phyloP scores from a whole-genome alignment of 2,888 invertebrate genomes.

The Nephrocerus scutellatus region DNA sequence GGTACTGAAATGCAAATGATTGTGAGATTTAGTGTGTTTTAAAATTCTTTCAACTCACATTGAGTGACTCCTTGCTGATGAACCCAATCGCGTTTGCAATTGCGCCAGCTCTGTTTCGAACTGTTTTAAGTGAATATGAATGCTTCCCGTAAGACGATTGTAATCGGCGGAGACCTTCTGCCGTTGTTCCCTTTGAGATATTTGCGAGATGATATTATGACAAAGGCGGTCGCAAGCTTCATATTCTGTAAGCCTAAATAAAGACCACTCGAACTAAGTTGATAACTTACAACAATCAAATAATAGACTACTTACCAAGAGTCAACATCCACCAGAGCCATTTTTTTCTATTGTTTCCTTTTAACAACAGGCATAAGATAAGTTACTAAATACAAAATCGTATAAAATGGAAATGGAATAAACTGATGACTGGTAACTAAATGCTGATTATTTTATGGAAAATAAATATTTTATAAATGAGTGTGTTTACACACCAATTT shows the following conservation, averaged over 20 bases:
- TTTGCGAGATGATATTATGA: conserved; percentile 57
- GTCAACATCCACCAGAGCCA: conserved; percentile 46
- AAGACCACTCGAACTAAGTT: not conserved
- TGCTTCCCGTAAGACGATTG: conserved; percentile 53
- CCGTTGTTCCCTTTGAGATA: conserved; percentile 53
- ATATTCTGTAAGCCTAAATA: conserved; percentile 56
- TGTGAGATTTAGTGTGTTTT: not conserved
- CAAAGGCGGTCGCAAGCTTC: conserved; percentile 60
- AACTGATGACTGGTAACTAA: no score
- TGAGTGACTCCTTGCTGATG: conserved; percentile 35
- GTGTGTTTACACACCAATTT: no score
- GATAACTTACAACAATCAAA: not conserved
- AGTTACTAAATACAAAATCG: no score
- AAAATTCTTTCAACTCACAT: conserved; percentile 16
- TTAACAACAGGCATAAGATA: no score
- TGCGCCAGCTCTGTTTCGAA: conserved; percentile 55
- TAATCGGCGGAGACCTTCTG: conserved; percentile 52
- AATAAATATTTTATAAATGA: no score
- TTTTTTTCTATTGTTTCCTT: conserved; percentile 21
- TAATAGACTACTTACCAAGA: conserved; percentile 35
- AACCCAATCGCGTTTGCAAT: conserved; percentile 53
- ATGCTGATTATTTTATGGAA: no score
- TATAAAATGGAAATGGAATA: no score
- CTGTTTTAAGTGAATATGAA: conserved; percentile 57
- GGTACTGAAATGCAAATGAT: conserved; percentile 47